A percentile compares a stretch with the other conserved stretches of the same genome.
phyloP scores from a whole-genome alignment of 2,113 vertebrate species.

The Lagenorhynchus albirostris region DNA sequence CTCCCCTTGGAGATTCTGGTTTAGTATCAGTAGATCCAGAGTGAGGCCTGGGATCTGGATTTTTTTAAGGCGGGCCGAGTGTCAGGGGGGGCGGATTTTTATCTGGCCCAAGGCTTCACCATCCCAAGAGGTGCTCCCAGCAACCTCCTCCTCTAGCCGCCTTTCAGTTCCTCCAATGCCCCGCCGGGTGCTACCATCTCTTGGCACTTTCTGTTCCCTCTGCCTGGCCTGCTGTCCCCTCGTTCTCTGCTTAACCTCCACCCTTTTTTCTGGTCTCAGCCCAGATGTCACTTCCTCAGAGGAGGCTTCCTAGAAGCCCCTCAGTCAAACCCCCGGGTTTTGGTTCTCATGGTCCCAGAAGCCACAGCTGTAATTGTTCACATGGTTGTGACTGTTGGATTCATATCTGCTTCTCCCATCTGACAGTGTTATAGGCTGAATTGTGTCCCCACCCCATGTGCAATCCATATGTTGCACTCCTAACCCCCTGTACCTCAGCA shows the following conservation, averaged over 20 bases:
- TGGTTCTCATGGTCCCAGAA: neutral
- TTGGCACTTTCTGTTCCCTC: neutral
- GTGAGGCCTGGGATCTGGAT: neutral
- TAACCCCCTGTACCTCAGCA: neutral
- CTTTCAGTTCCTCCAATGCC: neutral
- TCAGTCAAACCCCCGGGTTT: neutral
- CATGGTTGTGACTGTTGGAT: neutral
- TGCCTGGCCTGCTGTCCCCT: neutral
- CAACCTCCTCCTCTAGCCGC: neutral
- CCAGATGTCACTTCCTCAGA: neutral
- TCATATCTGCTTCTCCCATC: neutral
- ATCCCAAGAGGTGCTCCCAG: neutral
- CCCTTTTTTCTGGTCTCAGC: neutral
- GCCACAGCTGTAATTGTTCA: neutral
- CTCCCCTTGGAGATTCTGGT: neutral
- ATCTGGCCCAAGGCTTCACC: neutral
- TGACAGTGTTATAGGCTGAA: neutral
- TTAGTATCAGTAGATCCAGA: neutral
- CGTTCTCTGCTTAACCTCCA: neutral
- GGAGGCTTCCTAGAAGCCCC: neutral
- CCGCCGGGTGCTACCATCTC: fast-evolving
- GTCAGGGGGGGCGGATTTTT: fast-evolving
- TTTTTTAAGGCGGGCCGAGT: neutral
- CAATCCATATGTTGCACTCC: too few species aligned
- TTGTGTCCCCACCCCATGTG: too few species aligned